Conservation (phyloP, 2,797 vertebrate species). For the Sorex maritimensis region DNA sequence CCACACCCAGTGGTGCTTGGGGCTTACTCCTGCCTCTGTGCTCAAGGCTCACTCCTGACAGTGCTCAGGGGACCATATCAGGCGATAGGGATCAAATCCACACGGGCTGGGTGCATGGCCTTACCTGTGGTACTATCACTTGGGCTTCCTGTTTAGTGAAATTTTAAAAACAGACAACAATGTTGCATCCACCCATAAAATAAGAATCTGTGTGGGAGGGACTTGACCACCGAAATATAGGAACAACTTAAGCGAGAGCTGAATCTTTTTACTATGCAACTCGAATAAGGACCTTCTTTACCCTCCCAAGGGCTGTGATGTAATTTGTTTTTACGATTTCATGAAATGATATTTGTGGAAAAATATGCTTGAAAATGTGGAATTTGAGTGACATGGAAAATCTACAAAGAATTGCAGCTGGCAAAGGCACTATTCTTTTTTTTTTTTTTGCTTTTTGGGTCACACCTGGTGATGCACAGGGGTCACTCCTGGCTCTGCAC, state of each 20-base stretch:
- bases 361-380: background rate
- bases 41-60: no score
- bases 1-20: no score
- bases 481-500: no score
- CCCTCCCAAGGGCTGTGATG: background rate
- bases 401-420: background rate
- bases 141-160: background rate
- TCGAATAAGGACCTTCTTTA: background rate
- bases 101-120: no score
- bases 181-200: background rate
- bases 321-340: background rate
- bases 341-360: background rate
- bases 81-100: no score
- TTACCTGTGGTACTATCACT: no score
- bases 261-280: background rate
- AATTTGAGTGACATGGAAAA: background rate
- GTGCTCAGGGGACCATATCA: no score
- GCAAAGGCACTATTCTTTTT: background rate
- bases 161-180: background rate
- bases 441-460: no score
- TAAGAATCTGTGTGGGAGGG: background rate
- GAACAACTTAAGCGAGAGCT: constrained; percentile 5
- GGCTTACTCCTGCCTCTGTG: no score
- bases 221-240: background rate
- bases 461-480: no score